These are phyloP conservation scores for Acrocephalus arundinaceus DNA, from an alignment of 2,113 vertebrate genomes.

Conservation along the genomic window DNA sequence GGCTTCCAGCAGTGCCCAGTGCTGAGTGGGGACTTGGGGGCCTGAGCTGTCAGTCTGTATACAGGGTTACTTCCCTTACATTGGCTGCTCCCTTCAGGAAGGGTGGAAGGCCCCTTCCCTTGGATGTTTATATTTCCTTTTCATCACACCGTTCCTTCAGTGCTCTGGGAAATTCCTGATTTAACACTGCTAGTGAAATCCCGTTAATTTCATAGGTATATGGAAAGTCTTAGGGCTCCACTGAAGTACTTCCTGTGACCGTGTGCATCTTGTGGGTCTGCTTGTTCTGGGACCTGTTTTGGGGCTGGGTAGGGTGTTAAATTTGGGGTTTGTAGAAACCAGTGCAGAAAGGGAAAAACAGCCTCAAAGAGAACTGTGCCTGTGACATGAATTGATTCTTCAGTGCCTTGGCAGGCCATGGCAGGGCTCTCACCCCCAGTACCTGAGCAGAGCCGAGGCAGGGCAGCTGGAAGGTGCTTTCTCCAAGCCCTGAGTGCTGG, in stretches of 20 bases:
- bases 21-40: rapidly evolving
- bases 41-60: background rate
- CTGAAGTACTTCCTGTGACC: background rate
- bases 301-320: background rate
- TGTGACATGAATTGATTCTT: background rate
- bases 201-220: rapidly evolving
- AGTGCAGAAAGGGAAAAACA: too few relatives aligned
- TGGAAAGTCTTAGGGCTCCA: rapidly evolving
- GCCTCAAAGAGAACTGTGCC: background rate
- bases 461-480: rapidly evolving
- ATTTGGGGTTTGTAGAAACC: background rate
- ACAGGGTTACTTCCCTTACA: rapidly evolving
- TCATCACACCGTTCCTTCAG: background rate
- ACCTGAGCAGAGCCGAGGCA: background rate
- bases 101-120: background rate
- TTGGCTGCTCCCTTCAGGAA: background rate
- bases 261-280: background rate
- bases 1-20: background rate
- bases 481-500: rapidly evolving
- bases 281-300: background rate
- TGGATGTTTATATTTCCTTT: background rate
- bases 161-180: background rate
- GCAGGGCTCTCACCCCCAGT: background rate
- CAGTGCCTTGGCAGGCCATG: rapidly evolving
- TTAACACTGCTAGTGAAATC: background rate